Conservation (phyloP, 2,888 invertebrate genomes). For the Tiphia femorata region DNA sequence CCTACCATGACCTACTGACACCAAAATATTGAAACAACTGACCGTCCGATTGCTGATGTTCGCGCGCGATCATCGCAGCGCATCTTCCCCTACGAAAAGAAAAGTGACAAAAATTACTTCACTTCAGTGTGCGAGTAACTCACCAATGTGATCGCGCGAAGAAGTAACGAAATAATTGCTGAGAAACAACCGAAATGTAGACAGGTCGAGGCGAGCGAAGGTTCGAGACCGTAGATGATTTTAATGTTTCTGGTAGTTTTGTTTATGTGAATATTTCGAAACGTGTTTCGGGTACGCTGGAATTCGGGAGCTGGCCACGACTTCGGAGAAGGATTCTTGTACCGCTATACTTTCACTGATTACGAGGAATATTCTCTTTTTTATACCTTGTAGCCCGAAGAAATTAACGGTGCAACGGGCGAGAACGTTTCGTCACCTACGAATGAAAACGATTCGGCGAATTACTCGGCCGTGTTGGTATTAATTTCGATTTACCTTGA, state of each 20-base stretch:
- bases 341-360: constrained; percentile 39
- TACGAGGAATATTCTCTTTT: constrained; percentile 14
- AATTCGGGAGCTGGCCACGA: constrained; percentile 26
- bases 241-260: no score
- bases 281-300: constrained; percentile 14
- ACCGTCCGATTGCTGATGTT: no score
- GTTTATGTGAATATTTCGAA: constrained; percentile 25
- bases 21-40: constrained; percentile 43
- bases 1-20: constrained; percentile 61
- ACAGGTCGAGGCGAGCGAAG: no score
- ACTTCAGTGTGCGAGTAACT: no score
- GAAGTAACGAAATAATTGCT: no score
- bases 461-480: not conserved
- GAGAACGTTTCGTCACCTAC: constrained; percentile 3
- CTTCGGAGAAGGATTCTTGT: constrained; percentile 15
- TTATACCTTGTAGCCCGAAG: not conserved
- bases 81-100: not conserved
- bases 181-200: no score
- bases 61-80: constrained; percentile 3
- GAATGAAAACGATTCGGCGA: not conserved
- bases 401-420: constrained; percentile 6
- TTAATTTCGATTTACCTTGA: not conserved
- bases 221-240: no score
- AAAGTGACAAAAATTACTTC: not conserved
- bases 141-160: no score